A percentile compares a stretch with the other conserved stretches of the same genome.
Evolutionary conservation across 30 jellyfish, hydroid and myxozoan species (phyloP).

Genomic region (Cassiopea xamachana): DNA sequence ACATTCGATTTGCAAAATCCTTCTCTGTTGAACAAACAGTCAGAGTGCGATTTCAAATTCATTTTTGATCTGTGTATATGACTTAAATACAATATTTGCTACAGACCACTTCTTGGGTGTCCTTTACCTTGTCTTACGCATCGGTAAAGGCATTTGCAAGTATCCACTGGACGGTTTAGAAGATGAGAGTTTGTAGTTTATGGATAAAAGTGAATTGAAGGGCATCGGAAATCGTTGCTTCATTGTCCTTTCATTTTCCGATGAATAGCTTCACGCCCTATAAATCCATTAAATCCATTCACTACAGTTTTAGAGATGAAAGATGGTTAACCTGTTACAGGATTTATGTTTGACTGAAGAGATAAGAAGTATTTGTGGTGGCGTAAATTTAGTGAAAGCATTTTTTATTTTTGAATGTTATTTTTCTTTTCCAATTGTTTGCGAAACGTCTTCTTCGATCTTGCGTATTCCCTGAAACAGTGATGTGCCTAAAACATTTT

Average conservation of each 20-base stretch:
- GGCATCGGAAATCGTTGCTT: not conserved
- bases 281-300: not conserved
- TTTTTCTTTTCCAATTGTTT: conserved; percentile 25
- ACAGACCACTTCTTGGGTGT: too few relatives aligned
- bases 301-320: not conserved
- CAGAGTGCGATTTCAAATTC: too few relatives aligned
- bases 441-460: not conserved
- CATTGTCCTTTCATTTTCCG: conserved; percentile 10
- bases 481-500: too few relatives aligned
- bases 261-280: conserved; percentile 2
- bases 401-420: conserved; percentile 48
- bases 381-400: conserved; percentile 37
- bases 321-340: not conserved
- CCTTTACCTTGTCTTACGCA: too few relatives aligned
- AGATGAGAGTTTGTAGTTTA: too few relatives aligned
- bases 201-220: not conserved
- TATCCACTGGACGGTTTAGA: too few relatives aligned
- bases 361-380: conserved; percentile 43
- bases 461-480: too few relatives aligned
- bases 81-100: too few relatives aligned
- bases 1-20: too few relatives aligned
- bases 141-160: too few relatives aligned
- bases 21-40: too few relatives aligned
- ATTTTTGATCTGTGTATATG: too few relatives aligned
- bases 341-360: not conserved